Evolutionary conservation across 2,797 vertebrate genomes (phyloP), one percentile per base, ranked within the genome.

Genomic region (Platalea minor): DNA sequence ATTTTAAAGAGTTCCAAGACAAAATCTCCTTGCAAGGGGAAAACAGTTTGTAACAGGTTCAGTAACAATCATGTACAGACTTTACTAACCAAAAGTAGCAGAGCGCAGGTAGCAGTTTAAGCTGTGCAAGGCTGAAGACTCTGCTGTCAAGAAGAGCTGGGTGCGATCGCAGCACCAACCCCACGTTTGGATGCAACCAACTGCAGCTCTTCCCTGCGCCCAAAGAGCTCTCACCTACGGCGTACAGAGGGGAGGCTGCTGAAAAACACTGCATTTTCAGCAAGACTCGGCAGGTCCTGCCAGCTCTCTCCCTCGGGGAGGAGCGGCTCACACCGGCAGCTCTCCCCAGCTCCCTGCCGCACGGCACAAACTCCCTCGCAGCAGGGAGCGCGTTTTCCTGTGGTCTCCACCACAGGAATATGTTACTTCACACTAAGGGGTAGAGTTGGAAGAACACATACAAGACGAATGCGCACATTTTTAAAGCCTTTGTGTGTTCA

Each of bases 401-500:
- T 21, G 67, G 46, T 48, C 67, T 69, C 46, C 68, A 24, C 51
- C 18, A 19, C 79, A 59, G 51, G 54, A 67, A 26, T 43, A 14
- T 3, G 7, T 24, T 61, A 70, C 60, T 65, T 68, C 75, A 59
- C 59, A 24, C 53, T 8, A 21, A 74, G 45, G 57, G 57, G 57
- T 5, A 68, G 31, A 53, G 53, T 20, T 64, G 41, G 63, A 73
- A 45, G 70, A 89, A 65, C 31, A 18, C 0, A 0, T 29, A 29
- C 67, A 73, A 72, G 50, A 72, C 46, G 37, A 85, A 61, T 0
- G 2, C 29, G 29, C 17, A 37, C 20, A 12, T 61, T 85, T 94
- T 79, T 37, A 82, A 93, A 82, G 75, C 28, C 37, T 77, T 39
- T 31, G 17, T 80, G 91, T 20, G 50, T 73, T 93, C 51, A 86